phyloP scores from a whole-genome alignment of 2,888 invertebrate species.

The Ptilodon capucinus region DNA sequence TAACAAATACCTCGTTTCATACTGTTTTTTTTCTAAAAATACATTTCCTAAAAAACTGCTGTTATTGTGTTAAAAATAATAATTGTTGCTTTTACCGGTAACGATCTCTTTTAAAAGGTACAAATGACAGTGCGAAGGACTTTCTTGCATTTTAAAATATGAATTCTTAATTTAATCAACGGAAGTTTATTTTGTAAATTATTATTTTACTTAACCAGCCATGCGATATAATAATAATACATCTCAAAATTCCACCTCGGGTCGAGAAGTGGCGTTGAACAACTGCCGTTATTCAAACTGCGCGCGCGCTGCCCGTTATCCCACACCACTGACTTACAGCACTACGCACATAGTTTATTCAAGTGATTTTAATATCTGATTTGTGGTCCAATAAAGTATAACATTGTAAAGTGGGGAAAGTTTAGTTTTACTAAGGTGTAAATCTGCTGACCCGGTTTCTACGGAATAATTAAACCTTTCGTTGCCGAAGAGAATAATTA shows the following conservation, averaged over 20 bases:
- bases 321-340: conserved; percentile 29
- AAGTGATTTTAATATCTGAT: neutral
- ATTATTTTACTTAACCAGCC: no score
- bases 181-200: no score
- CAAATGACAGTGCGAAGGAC: no score
- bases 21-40: no score
- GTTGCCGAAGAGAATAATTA: neutral
- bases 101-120: no score
- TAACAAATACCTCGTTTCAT: no score
- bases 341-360: neutral
- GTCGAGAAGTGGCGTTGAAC: conserved; percentile 14
- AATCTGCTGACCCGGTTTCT: neutral
- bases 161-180: no score
- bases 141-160: no score
- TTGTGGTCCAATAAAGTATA: neutral
- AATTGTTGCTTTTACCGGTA: no score
- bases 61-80: no score
- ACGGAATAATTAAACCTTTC: neutral
- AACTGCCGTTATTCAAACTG: conserved; percentile 56
- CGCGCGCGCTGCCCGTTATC: conserved; percentile 33
- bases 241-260: neutral
- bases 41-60: no score
- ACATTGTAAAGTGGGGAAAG: neutral
- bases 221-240: no score
- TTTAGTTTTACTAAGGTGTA: neutral